A percentile compares a stretch with the other conserved stretches of the same genome.
These are phyloP conservation scores for Tetrapedia diversipes DNA, from an alignment of 2,888 invertebrate genomes.

Conservation along the genomic window DNA sequence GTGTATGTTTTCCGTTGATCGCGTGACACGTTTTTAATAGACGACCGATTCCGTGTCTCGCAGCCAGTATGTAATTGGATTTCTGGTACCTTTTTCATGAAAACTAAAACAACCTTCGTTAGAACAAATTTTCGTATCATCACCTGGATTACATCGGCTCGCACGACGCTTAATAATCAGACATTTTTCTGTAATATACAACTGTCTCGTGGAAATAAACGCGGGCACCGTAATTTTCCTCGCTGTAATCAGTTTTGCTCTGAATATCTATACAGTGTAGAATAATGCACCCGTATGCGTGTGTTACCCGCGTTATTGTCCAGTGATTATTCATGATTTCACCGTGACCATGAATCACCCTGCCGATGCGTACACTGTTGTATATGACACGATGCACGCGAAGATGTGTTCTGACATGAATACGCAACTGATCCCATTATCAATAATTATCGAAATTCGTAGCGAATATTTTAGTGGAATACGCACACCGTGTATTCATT, in stretches of 20 bases:
- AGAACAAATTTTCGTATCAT: neutral
- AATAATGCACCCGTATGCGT: constrained; percentile 29
- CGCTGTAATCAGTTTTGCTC: constrained; percentile 37
- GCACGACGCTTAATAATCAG: constrained; percentile 20
- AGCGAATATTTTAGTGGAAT: constrained; percentile 16
- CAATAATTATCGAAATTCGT: constrained; percentile 48
- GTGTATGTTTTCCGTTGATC: neutral
- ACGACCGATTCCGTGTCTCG: neutral
- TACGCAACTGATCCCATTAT: constrained; percentile 34
- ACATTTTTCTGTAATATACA: constrained; percentile 25
- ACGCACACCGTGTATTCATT: neutral
- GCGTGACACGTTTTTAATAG: constrained; percentile 13
- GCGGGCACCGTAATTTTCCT: constrained; percentile 28
- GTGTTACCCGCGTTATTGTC: constrained; percentile 41
- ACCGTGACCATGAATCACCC: constrained; percentile 71
- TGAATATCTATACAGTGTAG: constrained; percentile 28
- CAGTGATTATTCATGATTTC: constrained; percentile 68
- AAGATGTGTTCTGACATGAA: constrained; percentile 54
- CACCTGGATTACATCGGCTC: neutral
- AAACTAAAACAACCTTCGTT: constrained; percentile 10
- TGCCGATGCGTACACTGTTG: constrained; percentile 28
- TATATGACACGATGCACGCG: constrained; percentile 50
- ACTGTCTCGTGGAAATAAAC: constrained; percentile 27
- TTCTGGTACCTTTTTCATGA: constrained; percentile 14
- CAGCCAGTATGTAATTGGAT: constrained; percentile 19